A percentile compares a stretch with the other conserved stretches of the same genome.
Evolutionary conservation across 37 sponge, comb jelly and placozoan species (phyloP).

Genomic region (Trichoplax adhaerens): DNA sequence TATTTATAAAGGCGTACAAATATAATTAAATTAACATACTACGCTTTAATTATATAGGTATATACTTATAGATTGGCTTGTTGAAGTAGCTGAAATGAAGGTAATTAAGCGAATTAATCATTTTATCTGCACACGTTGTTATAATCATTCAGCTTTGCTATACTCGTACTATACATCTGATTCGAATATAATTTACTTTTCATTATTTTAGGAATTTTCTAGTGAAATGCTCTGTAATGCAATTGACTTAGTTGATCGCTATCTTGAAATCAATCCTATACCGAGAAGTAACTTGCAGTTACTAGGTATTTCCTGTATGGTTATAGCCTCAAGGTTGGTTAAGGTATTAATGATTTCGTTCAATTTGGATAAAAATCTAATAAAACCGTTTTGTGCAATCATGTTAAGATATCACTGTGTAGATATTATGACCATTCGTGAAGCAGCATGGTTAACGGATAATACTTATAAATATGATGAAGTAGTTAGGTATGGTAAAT

Average conservation of each 20-base stretch:
- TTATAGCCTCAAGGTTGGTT: slow-evolving; percentile 33
- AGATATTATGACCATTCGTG: slow-evolving; percentile 43
- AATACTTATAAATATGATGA: slow-evolving; percentile 59
- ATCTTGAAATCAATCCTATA: slow-evolving; percentile 24
- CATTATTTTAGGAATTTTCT: slow-evolving; percentile 10
- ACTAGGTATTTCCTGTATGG: slow-evolving; percentile 46
- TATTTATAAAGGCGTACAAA: too few relatives aligned
- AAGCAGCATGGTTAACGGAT: slow-evolving; percentile 72
- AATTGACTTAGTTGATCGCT: slow-evolving; percentile 40
- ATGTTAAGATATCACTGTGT: too few relatives aligned
- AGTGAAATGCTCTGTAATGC: slow-evolving; percentile 35
- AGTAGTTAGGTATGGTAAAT: slow-evolving; percentile 25
- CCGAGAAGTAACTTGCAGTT: slow-evolving; percentile 38
- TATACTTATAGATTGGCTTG: slow-evolving; percentile 74
- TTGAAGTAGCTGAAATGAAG: slow-evolving; percentile 71
- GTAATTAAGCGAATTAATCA: too few relatives aligned
- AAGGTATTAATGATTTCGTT: not conserved
- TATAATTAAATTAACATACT: too few relatives aligned
- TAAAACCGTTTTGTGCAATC: not conserved
- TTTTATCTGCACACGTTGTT: too few relatives aligned
- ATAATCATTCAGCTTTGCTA: too few relatives aligned
- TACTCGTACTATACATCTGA: too few relatives aligned
- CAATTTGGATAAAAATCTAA: not conserved
- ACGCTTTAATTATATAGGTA: slow-evolving; percentile 20
- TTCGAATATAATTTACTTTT: too few relatives aligned